A percentile compares a stretch with the other conserved stretches of the same genome.
Conservation (phyloP, 2,888 invertebrate species). For the Drosophila kuntzei region DNA sequence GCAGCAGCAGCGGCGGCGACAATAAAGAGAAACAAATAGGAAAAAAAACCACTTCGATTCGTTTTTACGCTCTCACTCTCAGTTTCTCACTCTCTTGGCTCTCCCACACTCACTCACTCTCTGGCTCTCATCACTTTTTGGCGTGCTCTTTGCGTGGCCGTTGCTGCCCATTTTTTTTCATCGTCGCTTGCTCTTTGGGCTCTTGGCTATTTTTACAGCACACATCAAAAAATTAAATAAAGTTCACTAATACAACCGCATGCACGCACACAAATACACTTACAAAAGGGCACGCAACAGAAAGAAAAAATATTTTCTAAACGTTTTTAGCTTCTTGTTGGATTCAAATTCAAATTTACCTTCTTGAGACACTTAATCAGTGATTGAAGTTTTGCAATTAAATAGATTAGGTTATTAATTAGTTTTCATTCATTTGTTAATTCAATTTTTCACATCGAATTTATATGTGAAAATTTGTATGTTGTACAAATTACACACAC, state of each 20-base stretch:
- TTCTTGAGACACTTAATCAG: constrained; percentile 30
- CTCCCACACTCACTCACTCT: constrained; percentile 48
- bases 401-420: constrained; percentile 17
- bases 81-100: constrained; percentile 25
- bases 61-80: constrained; percentile 15
- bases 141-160: constrained; percentile 47
- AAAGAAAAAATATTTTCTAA: constrained; percentile 43
- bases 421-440: constrained; percentile 55
- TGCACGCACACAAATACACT: constrained; percentile 41
- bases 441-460: constrained; percentile 55
- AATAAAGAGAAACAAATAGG: constrained; percentile 37
- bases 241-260: constrained; percentile 51
- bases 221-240: constrained; percentile 68
- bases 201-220: constrained; percentile 73
- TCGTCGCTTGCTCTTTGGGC: constrained; percentile 43
- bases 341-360: constrained; percentile 42
- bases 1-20: constrained; percentile 33
- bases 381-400: constrained; percentile 17
- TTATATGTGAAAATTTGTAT: constrained; percentile 58
- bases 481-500: constrained; percentile 46
- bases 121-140: constrained; percentile 41
- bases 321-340: constrained; percentile 37
- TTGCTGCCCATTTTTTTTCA: constrained; percentile 55
- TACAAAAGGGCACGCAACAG: constrained; percentile 60
- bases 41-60: constrained; percentile 43